Evolutionary conservation across 2,797 vertebrate species (phyloP).

Genomic region (Clarias laeviceps): DNA sequence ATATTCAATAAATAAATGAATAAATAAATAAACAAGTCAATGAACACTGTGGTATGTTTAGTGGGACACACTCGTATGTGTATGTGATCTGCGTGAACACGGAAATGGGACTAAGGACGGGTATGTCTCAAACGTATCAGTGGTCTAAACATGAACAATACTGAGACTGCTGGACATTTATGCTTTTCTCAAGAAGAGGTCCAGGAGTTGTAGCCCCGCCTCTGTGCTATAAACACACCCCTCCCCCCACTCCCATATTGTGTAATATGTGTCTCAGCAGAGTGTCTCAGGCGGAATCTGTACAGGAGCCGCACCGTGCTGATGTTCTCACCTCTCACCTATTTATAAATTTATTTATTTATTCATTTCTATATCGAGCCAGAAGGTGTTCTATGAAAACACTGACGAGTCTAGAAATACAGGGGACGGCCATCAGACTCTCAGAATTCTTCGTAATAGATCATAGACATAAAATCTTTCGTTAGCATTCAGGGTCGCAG

Average conservation of each 20-base stretch:
- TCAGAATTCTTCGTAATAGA: conserved; percentile 47
- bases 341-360: not conserved
- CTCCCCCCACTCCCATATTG: not conserved
- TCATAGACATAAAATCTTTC: conserved; percentile 11
- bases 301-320: not conserved
- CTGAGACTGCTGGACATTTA: not conserved
- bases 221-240: not conserved
- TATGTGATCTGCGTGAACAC: not conserved
- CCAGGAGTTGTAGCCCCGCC: not conserved
- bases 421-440: conserved; percentile 20
- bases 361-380: not conserved
- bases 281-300: not conserved
- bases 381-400: conserved; percentile 32
- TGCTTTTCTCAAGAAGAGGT: not conserved
- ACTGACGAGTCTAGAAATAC: conserved; percentile 41
- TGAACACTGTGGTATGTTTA: not conserved
- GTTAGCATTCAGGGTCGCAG: conserved; percentile 13
- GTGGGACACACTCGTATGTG: not conserved
- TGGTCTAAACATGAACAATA: not conserved
- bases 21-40: not conserved
- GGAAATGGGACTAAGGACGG: not conserved
- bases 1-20: not conserved
- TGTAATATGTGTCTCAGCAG: not conserved
- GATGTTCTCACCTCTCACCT: conserved; percentile 18
- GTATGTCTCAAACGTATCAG: not conserved